phyloP scores from a whole-genome alignment of 2,113 vertebrate species.

The Petaurus breviceps region DNA sequence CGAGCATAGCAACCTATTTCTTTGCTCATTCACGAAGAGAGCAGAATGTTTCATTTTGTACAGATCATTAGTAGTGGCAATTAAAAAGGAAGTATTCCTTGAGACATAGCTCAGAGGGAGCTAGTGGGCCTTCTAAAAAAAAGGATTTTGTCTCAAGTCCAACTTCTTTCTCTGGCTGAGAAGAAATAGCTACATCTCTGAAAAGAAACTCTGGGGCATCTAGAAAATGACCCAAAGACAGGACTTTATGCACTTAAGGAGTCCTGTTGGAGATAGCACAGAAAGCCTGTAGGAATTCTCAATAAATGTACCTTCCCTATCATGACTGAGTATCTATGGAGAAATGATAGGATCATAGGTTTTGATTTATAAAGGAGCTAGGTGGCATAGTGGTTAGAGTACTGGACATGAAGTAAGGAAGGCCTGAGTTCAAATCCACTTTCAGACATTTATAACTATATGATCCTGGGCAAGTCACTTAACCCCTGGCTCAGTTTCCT shows the following conservation, averaged over 20 bases:
- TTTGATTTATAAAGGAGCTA: not conserved
- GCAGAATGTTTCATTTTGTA: conserved; percentile 8
- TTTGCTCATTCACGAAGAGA: not conserved
- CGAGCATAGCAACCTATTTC: not conserved
- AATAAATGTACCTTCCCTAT: not conserved
- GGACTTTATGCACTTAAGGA: not conserved
- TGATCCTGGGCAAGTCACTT: not conserved
- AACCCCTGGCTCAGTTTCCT: not conserved
- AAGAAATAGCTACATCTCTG: not conserved
- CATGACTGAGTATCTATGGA: not conserved
- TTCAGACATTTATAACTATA: not conserved
- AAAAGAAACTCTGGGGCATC: conserved; percentile 10
- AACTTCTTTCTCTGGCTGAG: not conserved
- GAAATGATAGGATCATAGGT: not conserved
- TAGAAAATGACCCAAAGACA: not conserved
- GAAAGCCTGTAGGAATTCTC: not conserved
- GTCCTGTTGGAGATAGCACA: not conserved
- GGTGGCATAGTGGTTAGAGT: not conserved
- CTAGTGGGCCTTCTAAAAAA: not conserved
- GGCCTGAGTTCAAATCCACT: not conserved
- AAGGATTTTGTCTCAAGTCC: not conserved
- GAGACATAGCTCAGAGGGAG: not conserved
- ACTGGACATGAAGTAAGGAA: no score
- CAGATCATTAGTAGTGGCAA: not conserved
- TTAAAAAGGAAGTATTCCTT: not conserved